phyloP scores from a whole-genome alignment of 2,113 vertebrate genomes.

The Ailuropoda melanoleuca region DNA sequence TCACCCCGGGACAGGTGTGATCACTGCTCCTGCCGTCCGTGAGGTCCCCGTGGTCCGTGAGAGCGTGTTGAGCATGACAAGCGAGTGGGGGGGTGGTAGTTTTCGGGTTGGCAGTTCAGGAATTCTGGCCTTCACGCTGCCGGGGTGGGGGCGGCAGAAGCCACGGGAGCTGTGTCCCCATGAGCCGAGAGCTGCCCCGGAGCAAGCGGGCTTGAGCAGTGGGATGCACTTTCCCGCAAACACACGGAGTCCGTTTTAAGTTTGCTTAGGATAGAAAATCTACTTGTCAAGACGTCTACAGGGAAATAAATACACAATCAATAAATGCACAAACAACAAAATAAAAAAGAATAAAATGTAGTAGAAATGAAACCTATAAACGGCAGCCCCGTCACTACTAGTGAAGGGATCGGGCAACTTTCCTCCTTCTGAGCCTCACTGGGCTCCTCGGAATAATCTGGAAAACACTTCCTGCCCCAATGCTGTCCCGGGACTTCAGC shows the following conservation, averaged over 20 bases:
- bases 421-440: too few relatives aligned
- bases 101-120: accelerated
- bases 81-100: accelerated
- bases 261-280: too few relatives aligned
- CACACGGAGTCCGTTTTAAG: accelerated
- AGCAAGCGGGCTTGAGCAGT: neutral
- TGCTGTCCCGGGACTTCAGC: accelerated
- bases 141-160: accelerated
- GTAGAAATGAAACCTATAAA: neutral
- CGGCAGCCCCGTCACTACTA: neutral
- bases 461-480: neutral
- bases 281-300: too few relatives aligned
- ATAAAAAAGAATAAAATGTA: neutral
- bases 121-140: neutral
- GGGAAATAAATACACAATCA: neutral
- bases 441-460: accelerated
- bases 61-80: accelerated
- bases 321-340: neutral
- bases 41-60: accelerated
- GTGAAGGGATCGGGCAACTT: accelerated
- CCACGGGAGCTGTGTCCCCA: too few relatives aligned
- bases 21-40: accelerated
- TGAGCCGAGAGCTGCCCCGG: accelerated
- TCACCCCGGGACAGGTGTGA: accelerated
- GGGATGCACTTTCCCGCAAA: accelerated